Evolutionary conservation across 2,113 vertebrate species (phyloP).

Genomic region (Vicugna pacos): DNA sequence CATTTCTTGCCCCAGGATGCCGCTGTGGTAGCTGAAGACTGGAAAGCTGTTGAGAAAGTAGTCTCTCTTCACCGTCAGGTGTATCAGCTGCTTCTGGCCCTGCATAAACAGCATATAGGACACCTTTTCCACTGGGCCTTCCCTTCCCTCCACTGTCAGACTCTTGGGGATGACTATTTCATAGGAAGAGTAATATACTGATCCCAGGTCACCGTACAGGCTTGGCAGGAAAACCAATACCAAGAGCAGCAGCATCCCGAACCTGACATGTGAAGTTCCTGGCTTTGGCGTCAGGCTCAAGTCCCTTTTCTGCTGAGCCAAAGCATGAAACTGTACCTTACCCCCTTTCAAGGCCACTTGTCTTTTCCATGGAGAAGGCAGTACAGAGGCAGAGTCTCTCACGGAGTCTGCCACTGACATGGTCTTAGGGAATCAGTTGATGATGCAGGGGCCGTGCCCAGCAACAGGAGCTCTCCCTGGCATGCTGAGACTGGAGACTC

Average conservation of each 20-base stretch:
- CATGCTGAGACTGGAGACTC: not conserved
- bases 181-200: not conserved
- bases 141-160: not conserved
- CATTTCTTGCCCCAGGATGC: not conserved
- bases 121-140: not conserved
- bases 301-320: not conserved
- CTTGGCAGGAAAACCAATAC: conserved; percentile 34
- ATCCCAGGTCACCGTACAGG: not conserved
- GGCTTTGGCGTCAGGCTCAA: not conserved
- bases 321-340: not conserved
- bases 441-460: not conserved
- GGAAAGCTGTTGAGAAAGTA: conserved; percentile 68
- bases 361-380: not conserved
- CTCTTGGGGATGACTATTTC: conserved; percentile 69
- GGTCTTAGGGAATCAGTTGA: not conserved
- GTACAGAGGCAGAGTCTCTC: not conserved
- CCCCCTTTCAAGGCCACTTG: not conserved
- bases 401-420: not conserved
- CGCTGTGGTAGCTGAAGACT: conserved; percentile 44
- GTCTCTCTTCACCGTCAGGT: conserved; percentile 63
- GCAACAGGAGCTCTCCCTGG: not conserved
- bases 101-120: conserved; percentile 60
- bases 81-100: conserved; percentile 46
- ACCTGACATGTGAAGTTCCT: not conserved
- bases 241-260: conserved; percentile 43